Percentiles rank a stretch among this genome's conserved stretches.
Evolutionary conservation across 2,113 vertebrate species (phyloP).

Genomic region (Echinops telfairi): DNA sequence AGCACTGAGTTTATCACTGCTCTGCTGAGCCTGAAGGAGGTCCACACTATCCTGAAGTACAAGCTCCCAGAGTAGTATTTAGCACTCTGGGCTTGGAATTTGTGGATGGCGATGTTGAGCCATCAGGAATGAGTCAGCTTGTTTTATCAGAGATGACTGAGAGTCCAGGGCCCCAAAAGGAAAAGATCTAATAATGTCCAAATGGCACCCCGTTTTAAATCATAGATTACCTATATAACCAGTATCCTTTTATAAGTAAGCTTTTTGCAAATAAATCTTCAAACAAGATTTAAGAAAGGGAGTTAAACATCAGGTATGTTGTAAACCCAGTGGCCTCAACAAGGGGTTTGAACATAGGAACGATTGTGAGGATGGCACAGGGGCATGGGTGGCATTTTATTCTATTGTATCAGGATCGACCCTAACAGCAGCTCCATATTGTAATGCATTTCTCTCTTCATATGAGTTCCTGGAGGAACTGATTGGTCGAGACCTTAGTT

Average conservation of each 20-base stretch:
- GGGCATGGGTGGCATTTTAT: too few relatives aligned
- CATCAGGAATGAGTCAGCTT: neutral
- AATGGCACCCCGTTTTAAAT: neutral
- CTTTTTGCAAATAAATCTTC: neutral
- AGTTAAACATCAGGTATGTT: neutral
- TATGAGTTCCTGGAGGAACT: neutral
- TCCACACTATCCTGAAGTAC: neutral
- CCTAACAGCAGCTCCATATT: neutral
- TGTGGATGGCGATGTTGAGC: neutral
- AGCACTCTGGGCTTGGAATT: neutral
- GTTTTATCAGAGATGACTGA: neutral
- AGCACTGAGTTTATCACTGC: neutral
- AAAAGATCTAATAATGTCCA: neutral
- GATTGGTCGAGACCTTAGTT: neutral
- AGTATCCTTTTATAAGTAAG: neutral
- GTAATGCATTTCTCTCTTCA: neutral
- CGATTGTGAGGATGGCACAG: too few relatives aligned
- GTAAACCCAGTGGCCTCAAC: too few relatives aligned
- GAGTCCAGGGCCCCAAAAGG: neutral
- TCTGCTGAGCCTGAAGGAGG: neutral
- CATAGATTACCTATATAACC: neutral
- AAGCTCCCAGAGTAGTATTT: neutral
- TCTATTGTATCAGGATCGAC: too few relatives aligned
- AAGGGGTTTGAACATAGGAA: too few relatives aligned
- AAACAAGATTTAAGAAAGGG: slow-evolving; percentile 14